Evolutionary conservation across 2,888 invertebrate genomes (phyloP), one percentile per base, ranked within the genome.

Genomic region (Phrixothrix hirtus): DNA sequence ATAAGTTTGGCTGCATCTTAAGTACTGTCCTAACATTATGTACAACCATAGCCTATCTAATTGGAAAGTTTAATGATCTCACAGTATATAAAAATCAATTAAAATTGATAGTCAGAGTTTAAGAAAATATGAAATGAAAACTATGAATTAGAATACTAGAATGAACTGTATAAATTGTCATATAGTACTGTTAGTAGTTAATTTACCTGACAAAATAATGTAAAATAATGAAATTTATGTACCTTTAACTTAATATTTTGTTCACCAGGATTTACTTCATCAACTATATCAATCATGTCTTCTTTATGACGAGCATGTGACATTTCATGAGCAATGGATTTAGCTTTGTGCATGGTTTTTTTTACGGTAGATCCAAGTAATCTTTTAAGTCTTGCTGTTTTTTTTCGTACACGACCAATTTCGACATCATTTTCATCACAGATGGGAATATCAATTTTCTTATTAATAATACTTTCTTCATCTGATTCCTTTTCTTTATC

Each of bases 261-360:
- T 59, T 91, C 91, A 0, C 86, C 86, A 0, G 84, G 84, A 72
- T 87, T 81, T 45, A 89, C 88, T 55, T 90, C 89, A 70, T 92
- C 92, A 0, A 86, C 85, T 34, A 92, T 89, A 66, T 92, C 92
- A 36, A 89, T 87, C 1, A 89, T 87, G 69, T 92, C 91, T 66
- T 92, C 92, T 64, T 89, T 90, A 65, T 92, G 92, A 0, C 91
- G 77, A n/a, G 89, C 89, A 73, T 92, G 91, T 0, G 91, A 89
- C 9, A 91, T 90, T 68, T 92, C 92, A 53, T 92, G 92, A 0
- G 93, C 93, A 10, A 94, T 84, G 0, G 89, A 90, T 73, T 91
- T 92, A 0, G 95, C 93, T 67, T 92, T 95, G 70, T 89, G 88
- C 67, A 95, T 92, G 0, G 95, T 95, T 69, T 89, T 92, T 68